Percentiles rank a stretch among this genome's conserved stretches.
phyloP scores from a whole-genome alignment of 2,888 invertebrate species.

The Platycheirus rosarum region DNA sequence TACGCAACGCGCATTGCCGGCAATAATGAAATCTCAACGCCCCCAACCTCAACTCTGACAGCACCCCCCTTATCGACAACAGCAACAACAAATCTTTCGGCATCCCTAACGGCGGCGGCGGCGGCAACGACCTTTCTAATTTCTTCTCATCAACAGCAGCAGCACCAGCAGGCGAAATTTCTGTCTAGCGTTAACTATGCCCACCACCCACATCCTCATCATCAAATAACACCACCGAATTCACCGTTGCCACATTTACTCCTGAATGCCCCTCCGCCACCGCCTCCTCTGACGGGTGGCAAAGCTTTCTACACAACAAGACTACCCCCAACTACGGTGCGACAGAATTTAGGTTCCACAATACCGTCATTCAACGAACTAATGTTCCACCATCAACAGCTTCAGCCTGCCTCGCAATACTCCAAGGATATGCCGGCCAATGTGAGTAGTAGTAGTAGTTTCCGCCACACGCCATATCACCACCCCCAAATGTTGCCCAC shows the following conservation, averaged over 20 bases:
- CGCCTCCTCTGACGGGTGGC: slow-evolving; percentile 23
- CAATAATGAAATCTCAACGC: slow-evolving; percentile 71
- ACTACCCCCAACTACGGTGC: slow-evolving; percentile 43
- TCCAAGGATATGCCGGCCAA: slow-evolving; percentile 38
- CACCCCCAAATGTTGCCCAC: slow-evolving; percentile 45
- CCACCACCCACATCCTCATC: slow-evolving; percentile 51
- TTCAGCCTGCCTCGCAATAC: slow-evolving; percentile 49
- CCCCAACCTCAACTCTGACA: slow-evolving; percentile 62
- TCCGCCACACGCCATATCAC: slow-evolving; percentile 58
- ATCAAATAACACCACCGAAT: slow-evolving; percentile 71
- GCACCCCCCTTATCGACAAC: slow-evolving; percentile 55
- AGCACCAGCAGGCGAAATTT: slow-evolving; percentile 66
- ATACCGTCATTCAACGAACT: slow-evolving; percentile 66
- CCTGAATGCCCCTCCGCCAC: slow-evolving; percentile 45
- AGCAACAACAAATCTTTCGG: slow-evolving; percentile 72
- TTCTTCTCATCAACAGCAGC: slow-evolving; percentile 69
- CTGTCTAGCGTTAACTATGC: slow-evolving; percentile 68
- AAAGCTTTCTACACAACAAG: slow-evolving; percentile 63
- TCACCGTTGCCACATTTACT: slow-evolving; percentile 69
- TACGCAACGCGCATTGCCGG: slow-evolving; percentile 56
- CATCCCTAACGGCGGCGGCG: slow-evolving; percentile 68
- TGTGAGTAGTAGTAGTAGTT: slow-evolving; percentile 47
- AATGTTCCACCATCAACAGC: slow-evolving; percentile 72
- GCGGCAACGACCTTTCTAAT: slow-evolving; percentile 75
- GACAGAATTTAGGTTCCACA: slow-evolving; percentile 71